A percentile compares a stretch with the other conserved stretches of the same genome.
Evolutionary conservation across 2,888 invertebrate species (phyloP).

Genomic region (Synanthedon myopaeformis): DNA sequence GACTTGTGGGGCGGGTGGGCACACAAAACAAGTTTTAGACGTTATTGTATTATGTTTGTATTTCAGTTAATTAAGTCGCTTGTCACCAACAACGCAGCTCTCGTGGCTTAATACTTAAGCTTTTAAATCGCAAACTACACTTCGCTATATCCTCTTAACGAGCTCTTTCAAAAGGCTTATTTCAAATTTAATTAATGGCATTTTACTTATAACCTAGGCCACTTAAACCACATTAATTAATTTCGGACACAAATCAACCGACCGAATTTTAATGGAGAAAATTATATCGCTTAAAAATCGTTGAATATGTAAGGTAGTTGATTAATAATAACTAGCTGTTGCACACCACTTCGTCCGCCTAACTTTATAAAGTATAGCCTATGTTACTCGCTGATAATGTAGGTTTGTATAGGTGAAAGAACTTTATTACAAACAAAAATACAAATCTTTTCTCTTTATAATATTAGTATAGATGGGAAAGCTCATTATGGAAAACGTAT

Average conservation of each 20-base stretch:
- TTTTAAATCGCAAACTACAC: slow-evolving; percentile 51
- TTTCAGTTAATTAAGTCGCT: slow-evolving; percentile 52
- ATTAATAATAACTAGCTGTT: too few relatives aligned
- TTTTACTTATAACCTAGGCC: slow-evolving; percentile 13
- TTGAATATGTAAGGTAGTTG: neutral
- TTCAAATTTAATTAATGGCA: slow-evolving; percentile 42
- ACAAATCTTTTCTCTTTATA: too few relatives aligned
- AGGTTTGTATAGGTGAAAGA: too few relatives aligned
- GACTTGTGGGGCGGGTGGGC: neutral
- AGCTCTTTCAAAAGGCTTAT: slow-evolving; percentile 35
- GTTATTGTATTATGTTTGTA: slow-evolving; percentile 34
- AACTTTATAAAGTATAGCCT: too few relatives aligned
- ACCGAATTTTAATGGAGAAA: neutral
- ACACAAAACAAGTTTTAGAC: slow-evolving; percentile 15
- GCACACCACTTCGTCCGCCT: too few relatives aligned
- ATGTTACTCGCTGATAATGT: too few relatives aligned
- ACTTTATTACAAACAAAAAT: too few relatives aligned
- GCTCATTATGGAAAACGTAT: neutral
- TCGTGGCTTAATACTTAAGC: slow-evolving; percentile 48
- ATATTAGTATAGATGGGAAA: too few relatives aligned
- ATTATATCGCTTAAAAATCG: neutral
- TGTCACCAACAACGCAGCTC: slow-evolving; percentile 45
- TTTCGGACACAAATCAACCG: slow-evolving; percentile 1
- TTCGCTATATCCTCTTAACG: slow-evolving; percentile 42
- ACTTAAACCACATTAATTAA: neutral